Evolutionary conservation across 2,797 vertebrate genomes (phyloP), one percentile per base, ranked within the genome.

Genomic region (Schizopygopsis pylzovi): DNA sequence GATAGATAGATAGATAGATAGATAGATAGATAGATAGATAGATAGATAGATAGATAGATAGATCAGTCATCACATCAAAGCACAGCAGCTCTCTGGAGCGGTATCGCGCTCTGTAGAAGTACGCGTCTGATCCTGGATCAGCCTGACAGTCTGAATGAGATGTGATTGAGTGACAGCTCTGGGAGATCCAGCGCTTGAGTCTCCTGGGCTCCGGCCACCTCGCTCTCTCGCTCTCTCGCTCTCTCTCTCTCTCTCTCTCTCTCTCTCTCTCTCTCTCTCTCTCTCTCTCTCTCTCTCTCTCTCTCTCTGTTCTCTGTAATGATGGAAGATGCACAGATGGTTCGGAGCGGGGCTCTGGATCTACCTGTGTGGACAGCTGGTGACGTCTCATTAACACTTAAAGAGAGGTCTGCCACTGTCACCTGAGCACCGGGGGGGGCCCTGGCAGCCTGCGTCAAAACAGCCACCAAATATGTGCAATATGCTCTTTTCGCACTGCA

Each of bases 311-410:
- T 43, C 16, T 59, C n/a, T 72, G 80, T 89, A 88, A 89, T 87
- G 82, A 89, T 88, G 85, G 72, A 79, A 76, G 61, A 77, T 85
- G 86, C 84, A 87, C 91, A 92, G 92, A 92, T 92, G 92, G 92
- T 85, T 79, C 56, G 8, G 73, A 39, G 71, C 82, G 77, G 85
- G 86, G 85, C 85, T 79, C 87, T 87, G 81, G 76, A 85, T 88
- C 88, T 88, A 91, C 89, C 90, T 90, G 87, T 39, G 75, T 67
- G 83, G 89, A 91, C 91, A 92, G 86, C 90, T 91, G 87, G 89
- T 89, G 84, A 85, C 20, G 72, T 86, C 83, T 89, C 87, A 89
- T 90, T 89, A 90, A 88, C 82, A 86, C 87, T 81, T 89, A 83
- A 89, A 88, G 86, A 89, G 81, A 84, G 83, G 86, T 81, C 82